Evolutionary conservation across 2,888 invertebrate genomes (phyloP), one percentile per base, ranked within the genome.

Genomic region (Dynastes hyllus): DNA sequence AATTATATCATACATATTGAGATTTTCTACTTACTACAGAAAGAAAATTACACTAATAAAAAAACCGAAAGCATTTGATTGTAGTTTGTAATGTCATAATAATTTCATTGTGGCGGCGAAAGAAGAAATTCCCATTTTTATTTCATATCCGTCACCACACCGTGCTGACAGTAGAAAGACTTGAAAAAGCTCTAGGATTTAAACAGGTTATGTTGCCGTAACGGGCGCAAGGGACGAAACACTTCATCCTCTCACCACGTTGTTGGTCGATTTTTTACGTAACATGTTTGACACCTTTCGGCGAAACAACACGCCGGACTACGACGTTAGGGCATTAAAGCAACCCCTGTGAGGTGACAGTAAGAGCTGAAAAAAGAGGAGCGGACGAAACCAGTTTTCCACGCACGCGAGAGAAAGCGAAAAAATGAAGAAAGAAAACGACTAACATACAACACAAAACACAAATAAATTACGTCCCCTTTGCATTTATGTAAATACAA

Each of bases 401-500:
- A 63, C 63, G 63, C 63, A 32, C 32, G 32, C 32, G 29, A 63
- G 32, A 32, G 29, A 27, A 63, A 27, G 32, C 63, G 13, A 32
- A 63, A 63, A 63, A 63, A 63, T 63, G 63, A 63, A 29, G 13
- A 63, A 32, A 22, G 9, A 63, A 63, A 32, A 32, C 63, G 63
- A 27, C 63, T 9, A 27, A 9, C 29, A 69, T 29, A 69, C 69
- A 69, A 75, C 73, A 61, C 73, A 61, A 40, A 75, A 75, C 61
- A 40, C 73, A 61, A 75, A 75, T 75, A 75, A 75, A 75, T 75
- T 75, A 75, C 73, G 55, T 45, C 61, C 73, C 61, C 61, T 22
- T 40, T 45, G 37, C 61, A 40, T 61, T 77, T 77, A 77, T 77
- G 77, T 77, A 77, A 77, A 77, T 77, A 77, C 77, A 69, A 76